Percentiles rank a stretch among this genome's conserved stretches.
Evolutionary conservation across 2,113 vertebrate genomes (phyloP).

Genomic region (Noturus placidus): DNA sequence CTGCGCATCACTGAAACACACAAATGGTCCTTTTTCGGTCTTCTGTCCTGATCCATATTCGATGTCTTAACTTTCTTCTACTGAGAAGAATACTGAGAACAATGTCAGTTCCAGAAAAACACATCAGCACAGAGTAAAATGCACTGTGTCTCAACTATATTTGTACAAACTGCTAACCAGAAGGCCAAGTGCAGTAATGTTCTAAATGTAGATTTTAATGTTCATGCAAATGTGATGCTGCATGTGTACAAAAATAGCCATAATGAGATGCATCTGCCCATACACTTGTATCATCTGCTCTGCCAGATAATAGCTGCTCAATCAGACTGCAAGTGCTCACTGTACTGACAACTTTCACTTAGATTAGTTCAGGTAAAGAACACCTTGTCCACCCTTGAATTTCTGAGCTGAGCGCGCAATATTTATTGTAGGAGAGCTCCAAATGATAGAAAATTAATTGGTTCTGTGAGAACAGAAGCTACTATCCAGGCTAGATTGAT

Average conservation of each 20-base stretch:
- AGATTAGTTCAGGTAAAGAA: constrained; percentile 15
- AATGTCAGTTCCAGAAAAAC: not conserved
- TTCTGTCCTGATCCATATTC: constrained; percentile 17
- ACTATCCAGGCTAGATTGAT: not conserved
- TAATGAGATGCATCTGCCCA: constrained; percentile 23
- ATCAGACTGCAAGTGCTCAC: constrained; percentile 20
- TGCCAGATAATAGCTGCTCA: constrained; percentile 13
- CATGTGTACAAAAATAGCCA: constrained; percentile 8
- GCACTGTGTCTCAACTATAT: not conserved
- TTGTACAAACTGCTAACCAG: not conserved
- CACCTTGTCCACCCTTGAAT: not conserved
- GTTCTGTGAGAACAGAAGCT: not conserved
- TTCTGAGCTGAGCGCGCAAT: not conserved
- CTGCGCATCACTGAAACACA: not conserved
- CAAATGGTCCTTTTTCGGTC: not conserved
- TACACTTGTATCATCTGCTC: not conserved
- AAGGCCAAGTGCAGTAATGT: not conserved
- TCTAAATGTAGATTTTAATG: constrained; percentile 13
- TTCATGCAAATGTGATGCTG: constrained; percentile 12
- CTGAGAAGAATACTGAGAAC: not conserved
- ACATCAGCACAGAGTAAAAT: not conserved
- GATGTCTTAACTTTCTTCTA: not conserved
- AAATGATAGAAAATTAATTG: constrained; percentile 1
- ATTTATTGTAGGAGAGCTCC: not conserved
- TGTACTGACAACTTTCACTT: constrained; percentile 18